phyloP scores from a whole-genome alignment of 2,113 vertebrate species.

The Heloderma charlesbogerti region DNA sequence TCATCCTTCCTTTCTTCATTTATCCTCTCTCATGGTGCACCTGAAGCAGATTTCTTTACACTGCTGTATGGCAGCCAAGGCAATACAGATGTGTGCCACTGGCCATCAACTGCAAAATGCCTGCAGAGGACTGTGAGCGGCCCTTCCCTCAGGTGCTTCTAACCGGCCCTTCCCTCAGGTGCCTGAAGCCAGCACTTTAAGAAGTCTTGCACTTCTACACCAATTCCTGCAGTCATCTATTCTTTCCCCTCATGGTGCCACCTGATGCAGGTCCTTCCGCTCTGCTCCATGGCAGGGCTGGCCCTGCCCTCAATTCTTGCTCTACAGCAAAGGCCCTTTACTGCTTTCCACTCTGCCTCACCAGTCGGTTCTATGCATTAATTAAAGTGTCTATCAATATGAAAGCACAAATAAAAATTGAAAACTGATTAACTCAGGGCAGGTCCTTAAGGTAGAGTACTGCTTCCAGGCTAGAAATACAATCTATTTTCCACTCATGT shows the following conservation, averaged over 20 bases:
- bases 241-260: no score
- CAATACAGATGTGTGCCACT: neutral
- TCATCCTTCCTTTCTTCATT: neutral
- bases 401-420: neutral
- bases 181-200: no score
- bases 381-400: neutral
- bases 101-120: neutral
- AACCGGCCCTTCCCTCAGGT: no score
- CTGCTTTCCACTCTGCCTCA: neutral
- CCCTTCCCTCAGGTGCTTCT: no score
- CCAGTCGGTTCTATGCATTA: neutral
- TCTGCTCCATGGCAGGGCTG: neutral
- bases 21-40: no score
- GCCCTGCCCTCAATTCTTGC: neutral
- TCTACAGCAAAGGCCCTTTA: neutral
- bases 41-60: neutral
- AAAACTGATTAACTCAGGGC: neutral
- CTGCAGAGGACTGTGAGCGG: neutral
- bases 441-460: neutral
- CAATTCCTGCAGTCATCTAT: no score
- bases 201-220: no score
- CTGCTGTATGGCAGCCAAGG: neutral
- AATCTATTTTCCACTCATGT: neutral
- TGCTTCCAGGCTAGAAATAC: neutral
- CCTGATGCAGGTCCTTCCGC: neutral